phyloP scores from a whole-genome alignment of 2,113 vertebrate species.

The Glaucidium brasilianum region DNA sequence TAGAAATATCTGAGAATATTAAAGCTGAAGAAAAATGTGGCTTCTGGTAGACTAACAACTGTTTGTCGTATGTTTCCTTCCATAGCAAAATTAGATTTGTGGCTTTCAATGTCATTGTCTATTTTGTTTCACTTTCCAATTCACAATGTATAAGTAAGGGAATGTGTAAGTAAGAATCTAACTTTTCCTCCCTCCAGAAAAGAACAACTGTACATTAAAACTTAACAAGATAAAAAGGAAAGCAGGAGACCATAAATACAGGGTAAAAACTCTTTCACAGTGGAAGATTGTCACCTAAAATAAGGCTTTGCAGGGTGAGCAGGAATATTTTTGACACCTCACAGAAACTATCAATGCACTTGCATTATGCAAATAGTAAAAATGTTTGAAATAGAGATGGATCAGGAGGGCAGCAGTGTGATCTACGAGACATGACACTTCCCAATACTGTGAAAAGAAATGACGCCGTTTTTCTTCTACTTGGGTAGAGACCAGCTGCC shows the following conservation, averaged over 20 bases:
- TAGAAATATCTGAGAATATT: background rate
- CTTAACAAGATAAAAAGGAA: background rate
- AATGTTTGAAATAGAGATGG: background rate
- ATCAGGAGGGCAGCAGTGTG: background rate
- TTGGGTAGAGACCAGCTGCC: background rate
- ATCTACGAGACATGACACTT: background rate
- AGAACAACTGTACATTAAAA: background rate
- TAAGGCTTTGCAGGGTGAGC: background rate
- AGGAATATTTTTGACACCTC: background rate
- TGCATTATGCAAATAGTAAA: background rate
- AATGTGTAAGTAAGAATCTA: background rate
- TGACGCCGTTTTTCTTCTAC: background rate
- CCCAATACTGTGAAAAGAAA: background rate
- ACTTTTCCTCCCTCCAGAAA: background rate
- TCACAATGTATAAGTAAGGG: background rate
- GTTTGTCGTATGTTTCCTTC: background rate
- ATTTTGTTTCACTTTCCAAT: conserved; percentile 43
- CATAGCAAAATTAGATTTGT: conserved; percentile 19
- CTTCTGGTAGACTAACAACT: background rate
- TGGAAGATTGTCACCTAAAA: background rate
- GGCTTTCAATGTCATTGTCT: background rate
- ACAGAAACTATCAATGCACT: background rate
- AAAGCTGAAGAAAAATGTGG: background rate
- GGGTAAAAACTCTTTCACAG: background rate
- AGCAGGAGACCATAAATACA: background rate